These are phyloP conservation scores for Corythornis leucogaster DNA, from an alignment of 2,797 vertebrate species.

Conservation along the genomic window DNA sequence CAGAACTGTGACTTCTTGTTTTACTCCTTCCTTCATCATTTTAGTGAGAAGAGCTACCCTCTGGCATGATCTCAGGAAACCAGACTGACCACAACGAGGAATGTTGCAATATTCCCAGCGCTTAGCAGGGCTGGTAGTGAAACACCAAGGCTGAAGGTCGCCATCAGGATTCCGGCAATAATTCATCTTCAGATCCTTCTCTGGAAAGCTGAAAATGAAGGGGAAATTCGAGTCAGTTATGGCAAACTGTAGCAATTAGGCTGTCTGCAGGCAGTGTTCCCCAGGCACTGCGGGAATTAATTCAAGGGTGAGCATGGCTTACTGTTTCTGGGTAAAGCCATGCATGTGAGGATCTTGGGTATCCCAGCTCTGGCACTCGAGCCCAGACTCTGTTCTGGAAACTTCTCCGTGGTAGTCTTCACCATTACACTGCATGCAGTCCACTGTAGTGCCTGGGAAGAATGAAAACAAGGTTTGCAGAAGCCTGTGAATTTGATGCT, in stretches of 20 bases:
- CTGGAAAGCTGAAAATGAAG: constrained; percentile 83
- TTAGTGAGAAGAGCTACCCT: neutral
- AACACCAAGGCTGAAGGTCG: constrained; percentile 93
- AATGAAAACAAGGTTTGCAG: neutral
- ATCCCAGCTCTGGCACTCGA: constrained; percentile 90
- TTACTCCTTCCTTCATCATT: neutral
- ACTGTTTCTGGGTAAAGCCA: constrained; percentile 87
- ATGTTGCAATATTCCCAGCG: constrained; percentile 93
- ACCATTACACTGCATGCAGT: constrained; percentile 92
- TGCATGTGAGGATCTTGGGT: constrained; percentile 90
- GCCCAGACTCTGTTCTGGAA: constrained; percentile 83
- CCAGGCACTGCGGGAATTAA: neutral
- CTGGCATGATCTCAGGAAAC: neutral
- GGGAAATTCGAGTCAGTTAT: neutral
- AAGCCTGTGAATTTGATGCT: neutral
- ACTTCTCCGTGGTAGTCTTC: constrained; percentile 89
- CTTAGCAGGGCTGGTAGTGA: constrained; percentile 84
- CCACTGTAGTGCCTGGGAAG: constrained; percentile 67
- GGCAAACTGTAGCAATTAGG: neutral
- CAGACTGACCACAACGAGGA: constrained; percentile 87
- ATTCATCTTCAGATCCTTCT: constrained; percentile 90
- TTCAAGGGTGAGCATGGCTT: neutral
- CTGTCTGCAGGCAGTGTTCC: neutral
- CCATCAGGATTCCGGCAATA: constrained; percentile 96
- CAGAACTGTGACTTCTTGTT: neutral